Percentiles rank a stretch among this genome's conserved stretches.
Evolutionary conservation across 1,140 invertebrate species (phyloP).

Genomic region (Paralvinella palmiformis): DNA sequence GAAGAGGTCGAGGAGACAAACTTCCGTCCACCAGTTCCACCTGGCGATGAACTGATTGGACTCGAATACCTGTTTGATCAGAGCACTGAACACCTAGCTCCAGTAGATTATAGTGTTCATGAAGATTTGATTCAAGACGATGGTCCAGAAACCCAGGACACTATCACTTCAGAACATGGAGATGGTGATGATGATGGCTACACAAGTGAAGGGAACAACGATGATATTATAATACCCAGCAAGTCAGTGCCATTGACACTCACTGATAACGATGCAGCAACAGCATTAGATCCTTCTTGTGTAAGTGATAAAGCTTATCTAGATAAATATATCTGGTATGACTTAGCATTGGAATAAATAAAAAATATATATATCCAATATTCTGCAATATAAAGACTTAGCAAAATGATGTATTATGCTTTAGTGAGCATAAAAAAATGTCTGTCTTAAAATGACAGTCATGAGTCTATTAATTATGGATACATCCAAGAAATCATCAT

Average conservation of each 20-base stretch:
- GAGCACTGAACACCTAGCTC: background rate
- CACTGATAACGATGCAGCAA: no score
- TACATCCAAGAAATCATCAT: no score
- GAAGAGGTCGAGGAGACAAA: conserved; percentile 10
- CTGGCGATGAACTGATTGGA: background rate
- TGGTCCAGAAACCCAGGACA: background rate
- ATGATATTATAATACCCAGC: background rate
- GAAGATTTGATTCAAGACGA: background rate
- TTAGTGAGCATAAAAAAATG: no score
- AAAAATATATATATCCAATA: no score
- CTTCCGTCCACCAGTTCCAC: conserved; percentile 12
- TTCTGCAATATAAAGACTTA: no score
- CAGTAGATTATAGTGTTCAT: background rate
- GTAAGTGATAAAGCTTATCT: no score
- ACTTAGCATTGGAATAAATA: no score
- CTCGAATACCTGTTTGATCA: background rate
- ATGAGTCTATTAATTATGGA: no score
- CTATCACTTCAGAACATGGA: background rate
- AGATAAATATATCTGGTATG: no score
- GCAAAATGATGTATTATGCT: no score
- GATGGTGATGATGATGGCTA: background rate
- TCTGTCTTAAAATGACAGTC: no score
- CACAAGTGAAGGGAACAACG: background rate
- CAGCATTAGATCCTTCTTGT: no score
- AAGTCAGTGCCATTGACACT: background rate